Evolutionary conservation across 2,797 vertebrate species (phyloP).

Genomic region (Periparus ater): DNA sequence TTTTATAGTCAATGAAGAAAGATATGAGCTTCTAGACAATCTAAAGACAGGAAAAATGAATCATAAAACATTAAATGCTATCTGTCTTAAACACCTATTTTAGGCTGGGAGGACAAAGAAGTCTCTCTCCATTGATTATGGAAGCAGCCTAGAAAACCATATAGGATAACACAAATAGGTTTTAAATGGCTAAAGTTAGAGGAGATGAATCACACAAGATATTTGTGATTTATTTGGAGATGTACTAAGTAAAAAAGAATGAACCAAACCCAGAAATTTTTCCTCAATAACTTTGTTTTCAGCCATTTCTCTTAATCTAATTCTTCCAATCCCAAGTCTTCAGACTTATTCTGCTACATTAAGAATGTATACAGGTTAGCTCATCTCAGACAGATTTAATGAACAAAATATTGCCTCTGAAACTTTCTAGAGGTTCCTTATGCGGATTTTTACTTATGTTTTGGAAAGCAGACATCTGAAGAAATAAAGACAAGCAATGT

Average conservation of each 20-base stretch:
- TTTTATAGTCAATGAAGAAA: conserved; percentile 24
- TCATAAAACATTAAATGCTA: conserved; percentile 50
- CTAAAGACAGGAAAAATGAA: conserved; percentile 44
- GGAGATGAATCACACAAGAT: not conserved
- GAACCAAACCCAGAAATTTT: not conserved
- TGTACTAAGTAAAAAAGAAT: not conserved
- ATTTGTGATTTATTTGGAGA: not conserved
- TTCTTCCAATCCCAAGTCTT: not conserved
- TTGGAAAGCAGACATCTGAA: not conserved
- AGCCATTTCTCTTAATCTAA: not conserved
- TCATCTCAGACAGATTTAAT: not conserved
- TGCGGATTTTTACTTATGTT: not conserved
- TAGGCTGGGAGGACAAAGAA: not conserved
- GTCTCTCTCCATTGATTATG: not conserved
- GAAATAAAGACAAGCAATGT: not conserved
- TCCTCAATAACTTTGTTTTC: not conserved
- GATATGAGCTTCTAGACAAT: conserved; percentile 7
- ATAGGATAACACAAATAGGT: not conserved
- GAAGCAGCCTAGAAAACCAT: not conserved
- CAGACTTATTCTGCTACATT: not conserved
- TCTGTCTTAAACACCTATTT: conserved; percentile 42
- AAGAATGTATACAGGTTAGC: not conserved
- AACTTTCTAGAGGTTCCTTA: not conserved
- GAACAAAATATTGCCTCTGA: not conserved
- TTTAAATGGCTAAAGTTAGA: not conserved